A percentile compares a stretch with the other conserved stretches of the same genome.
These are phyloP conservation scores for Drosophila burlai DNA, from an alignment of 1,140 invertebrate species.

Conservation along the genomic window DNA sequence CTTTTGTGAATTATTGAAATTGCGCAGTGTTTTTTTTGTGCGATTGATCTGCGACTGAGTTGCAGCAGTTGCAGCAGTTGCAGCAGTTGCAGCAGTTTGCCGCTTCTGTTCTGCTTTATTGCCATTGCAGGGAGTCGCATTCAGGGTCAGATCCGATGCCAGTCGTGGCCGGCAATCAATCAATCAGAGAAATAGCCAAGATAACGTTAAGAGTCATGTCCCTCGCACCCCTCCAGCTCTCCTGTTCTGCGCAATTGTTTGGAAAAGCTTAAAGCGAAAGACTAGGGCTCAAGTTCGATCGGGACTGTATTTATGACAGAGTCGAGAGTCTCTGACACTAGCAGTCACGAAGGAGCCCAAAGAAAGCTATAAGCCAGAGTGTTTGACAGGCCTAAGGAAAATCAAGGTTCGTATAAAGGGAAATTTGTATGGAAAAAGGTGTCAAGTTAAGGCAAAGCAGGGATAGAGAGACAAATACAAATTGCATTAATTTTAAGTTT, in stretches of 20 bases:
- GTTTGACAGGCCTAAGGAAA: constrained; percentile 15
- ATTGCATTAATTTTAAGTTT: background rate
- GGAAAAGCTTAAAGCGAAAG: constrained; percentile 20
- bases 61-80: constrained; percentile 21
- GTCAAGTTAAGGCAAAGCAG: background rate
- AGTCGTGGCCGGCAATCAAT: constrained; percentile 68
- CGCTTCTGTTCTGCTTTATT: constrained; percentile 37
- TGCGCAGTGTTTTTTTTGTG: constrained; percentile 58
- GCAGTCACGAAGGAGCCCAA: constrained; percentile 34
- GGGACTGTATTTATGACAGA: constrained; percentile 33
- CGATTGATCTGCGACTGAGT: constrained; percentile 57
- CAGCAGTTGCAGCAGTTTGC: constrained; percentile 12
- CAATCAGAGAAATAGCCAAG: constrained; percentile 68
- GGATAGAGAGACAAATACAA: background rate
- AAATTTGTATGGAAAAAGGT: constrained; percentile 6
- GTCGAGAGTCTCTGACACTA: constrained; percentile 18
- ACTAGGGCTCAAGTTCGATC: constrained; percentile 13
- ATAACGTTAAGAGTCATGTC: constrained; percentile 35
- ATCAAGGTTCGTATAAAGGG: background rate
- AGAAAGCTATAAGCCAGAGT: constrained; percentile 1
- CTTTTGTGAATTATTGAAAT: constrained; percentile 83
- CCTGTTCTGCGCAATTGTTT: background rate
- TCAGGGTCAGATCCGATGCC: constrained; percentile 38
- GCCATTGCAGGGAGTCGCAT: constrained; percentile 35
- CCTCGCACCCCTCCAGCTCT: background rate